phyloP scores from a whole-genome alignment of 2,797 vertebrate species.

The Geotrypetes seraphini region DNA sequence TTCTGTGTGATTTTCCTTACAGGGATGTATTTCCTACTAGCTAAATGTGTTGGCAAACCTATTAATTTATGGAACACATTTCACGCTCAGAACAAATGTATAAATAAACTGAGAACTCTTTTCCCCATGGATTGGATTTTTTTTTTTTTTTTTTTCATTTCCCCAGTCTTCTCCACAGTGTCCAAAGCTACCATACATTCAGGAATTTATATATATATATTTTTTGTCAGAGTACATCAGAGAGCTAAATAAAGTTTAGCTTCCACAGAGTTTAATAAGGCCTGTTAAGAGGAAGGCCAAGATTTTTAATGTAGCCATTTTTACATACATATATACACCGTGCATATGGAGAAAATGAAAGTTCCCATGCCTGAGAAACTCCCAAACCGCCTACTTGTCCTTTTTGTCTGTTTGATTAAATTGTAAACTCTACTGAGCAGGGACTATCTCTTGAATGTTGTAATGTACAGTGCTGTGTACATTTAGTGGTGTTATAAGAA shows the following conservation, averaged over 20 bases:
- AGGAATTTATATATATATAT: slow-evolving; percentile 11
- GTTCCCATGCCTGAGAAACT: too few species aligned
- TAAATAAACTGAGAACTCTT: slow-evolving; percentile 28
- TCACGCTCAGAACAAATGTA: slow-evolving; percentile 24
- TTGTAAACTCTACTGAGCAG: too few species aligned
- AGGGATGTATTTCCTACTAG: slow-evolving; percentile 14
- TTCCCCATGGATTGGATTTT: slow-evolving; percentile 13
- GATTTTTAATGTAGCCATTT: too few species aligned
- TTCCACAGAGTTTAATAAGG: slow-evolving; percentile 24
- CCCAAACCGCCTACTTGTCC: too few species aligned
- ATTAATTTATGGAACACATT: slow-evolving; percentile 32
- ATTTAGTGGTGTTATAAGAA: too few species aligned
- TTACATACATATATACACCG: too few species aligned
- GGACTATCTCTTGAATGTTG: too few species aligned
- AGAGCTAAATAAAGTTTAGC: slow-evolving; percentile 15
- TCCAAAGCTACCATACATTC: slow-evolving; percentile 12
- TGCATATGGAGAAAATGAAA: too few species aligned
- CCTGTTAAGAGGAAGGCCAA: slow-evolving; percentile 31
- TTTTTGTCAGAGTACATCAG: slow-evolving; percentile 12
- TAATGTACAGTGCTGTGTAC: too few species aligned
- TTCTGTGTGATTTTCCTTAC: slow-evolving; percentile 3
- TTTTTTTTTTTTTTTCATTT: slow-evolving; percentile 32
- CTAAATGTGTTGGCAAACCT: slow-evolving; percentile 25
- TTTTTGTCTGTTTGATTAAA: too few species aligned
- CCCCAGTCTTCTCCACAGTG: slow-evolving; percentile 19